A percentile compares a stretch with the other conserved stretches of the same genome.
These are phyloP conservation scores for Papilio elwesi DNA, from an alignment of 2,888 invertebrate species.

Conservation along the genomic window DNA sequence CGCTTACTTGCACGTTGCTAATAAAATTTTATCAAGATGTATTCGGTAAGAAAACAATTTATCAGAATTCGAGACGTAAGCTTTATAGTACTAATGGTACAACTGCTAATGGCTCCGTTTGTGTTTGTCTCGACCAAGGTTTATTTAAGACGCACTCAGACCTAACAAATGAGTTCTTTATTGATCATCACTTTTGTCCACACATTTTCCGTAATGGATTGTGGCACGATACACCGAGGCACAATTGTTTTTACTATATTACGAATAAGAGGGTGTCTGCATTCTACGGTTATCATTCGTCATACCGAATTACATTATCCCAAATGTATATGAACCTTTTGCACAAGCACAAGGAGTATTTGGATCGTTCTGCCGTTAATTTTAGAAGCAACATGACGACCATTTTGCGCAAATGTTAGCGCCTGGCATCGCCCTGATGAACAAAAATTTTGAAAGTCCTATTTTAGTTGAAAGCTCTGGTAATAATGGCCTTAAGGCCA, in stretches of 20 bases:
- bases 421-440: too few species aligned
- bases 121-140: constrained; percentile 52
- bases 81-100: constrained; percentile 16
- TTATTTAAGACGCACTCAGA: constrained; percentile 58
- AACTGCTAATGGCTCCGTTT: constrained; percentile 53
- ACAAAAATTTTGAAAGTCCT: too few species aligned
- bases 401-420: neutral
- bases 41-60: too few species aligned
- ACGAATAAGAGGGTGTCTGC: constrained; percentile 56
- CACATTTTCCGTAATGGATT: constrained; percentile 77
- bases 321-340: constrained; percentile 1
- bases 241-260: constrained; percentile 73
- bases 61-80: neutral
- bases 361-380: neutral
- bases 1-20: too few species aligned
- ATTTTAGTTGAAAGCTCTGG: too few species aligned
- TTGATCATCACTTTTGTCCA: constrained; percentile 77
- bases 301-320: constrained; percentile 47
- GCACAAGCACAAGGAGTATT: neutral
- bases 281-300: constrained; percentile 48
- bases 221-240: constrained; percentile 61
- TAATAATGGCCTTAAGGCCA: too few species aligned
- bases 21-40: too few species aligned
- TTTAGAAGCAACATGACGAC: neutral
- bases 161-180: constrained; percentile 61